Evolutionary conservation across 2,113 vertebrate species (phyloP), one percentile per base, ranked within the genome.

Genomic region (Passer domesticus): DNA sequence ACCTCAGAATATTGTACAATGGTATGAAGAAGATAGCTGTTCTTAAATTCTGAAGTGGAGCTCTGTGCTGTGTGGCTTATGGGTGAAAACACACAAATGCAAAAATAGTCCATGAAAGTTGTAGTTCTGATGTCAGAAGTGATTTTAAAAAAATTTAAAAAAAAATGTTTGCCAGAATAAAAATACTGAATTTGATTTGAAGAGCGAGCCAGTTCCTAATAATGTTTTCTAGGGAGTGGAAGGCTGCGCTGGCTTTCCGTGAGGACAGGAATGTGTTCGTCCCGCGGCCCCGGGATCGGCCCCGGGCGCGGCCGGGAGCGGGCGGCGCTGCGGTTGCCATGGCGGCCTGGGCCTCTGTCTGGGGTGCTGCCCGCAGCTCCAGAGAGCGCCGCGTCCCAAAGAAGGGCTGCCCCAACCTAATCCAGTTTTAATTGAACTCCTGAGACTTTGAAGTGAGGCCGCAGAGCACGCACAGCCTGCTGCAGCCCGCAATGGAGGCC

Each of bases 371-470:
- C 97, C 90, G 96, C 97, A 98, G 96, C 97, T 97, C 85, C 95
- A 93, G 97, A 95, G 97, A 97, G 94, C 97, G 82, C 96, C 60
- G 97, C 59, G 96, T 98, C 98, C 93, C 98, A 94, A 94, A 95
- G 96, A 98, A 97, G 97, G 92, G 90, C 96, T 97, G 97, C 97
- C 97, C 96, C 97, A 89, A 97, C 97, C 98, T 99, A 99, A 99
- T 99, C 99, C 99, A 98, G 98, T 98, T 99, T 99, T 99, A 99
- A 99, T 99, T 99, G 99, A 99, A 99, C 99, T 99, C 99, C 97
- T 98, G 99, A 99, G 99, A 99, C 99, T 99, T 99, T 99, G 98
- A 99, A 99, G 99, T 98, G 98, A 98, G 97, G 97, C 98, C 96
- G 97, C 92, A 78, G 98, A 98, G 96, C 98, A 97, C 98, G 98